Evolutionary conservation across 2,797 vertebrate species (phyloP).

Genomic region (Syngnathus acus): DNA sequence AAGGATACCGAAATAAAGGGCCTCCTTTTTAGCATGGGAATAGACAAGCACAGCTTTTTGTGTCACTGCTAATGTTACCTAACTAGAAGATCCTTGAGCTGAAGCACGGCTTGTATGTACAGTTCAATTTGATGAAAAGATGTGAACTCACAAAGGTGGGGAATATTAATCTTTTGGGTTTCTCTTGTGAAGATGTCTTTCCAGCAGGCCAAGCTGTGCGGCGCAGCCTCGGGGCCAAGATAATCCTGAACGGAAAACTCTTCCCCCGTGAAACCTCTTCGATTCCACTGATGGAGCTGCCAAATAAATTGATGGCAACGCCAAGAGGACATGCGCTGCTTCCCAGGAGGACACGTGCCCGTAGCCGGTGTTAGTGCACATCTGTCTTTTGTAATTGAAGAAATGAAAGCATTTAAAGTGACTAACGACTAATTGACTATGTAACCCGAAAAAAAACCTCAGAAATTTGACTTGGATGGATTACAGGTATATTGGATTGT

Average conservation of each 20-base stretch:
- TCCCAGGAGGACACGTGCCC: background rate
- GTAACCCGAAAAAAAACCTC: background rate
- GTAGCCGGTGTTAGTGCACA: background rate
- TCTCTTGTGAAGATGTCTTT: conserved; percentile 16
- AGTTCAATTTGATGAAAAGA: background rate
- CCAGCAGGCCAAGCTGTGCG: conserved; percentile 51
- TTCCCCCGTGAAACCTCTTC: background rate
- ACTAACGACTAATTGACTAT: background rate
- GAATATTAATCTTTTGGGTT: conserved; percentile 16
- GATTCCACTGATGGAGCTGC: background rate
- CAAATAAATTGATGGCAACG: background rate
- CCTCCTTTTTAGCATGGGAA: background rate
- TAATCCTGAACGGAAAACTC: conserved; percentile 42
- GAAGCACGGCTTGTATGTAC: background rate
- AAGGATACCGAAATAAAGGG: background rate
- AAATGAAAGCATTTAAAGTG: background rate
- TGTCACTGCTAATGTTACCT: background rate
- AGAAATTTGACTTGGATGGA: background rate
- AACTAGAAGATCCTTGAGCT: background rate
- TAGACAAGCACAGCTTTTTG: background rate
- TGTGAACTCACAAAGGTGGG: conserved; percentile 3
- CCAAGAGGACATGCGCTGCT: background rate
- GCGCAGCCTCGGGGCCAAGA: conserved; percentile 53
- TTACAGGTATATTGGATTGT: background rate
- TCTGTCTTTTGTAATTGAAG: background rate